These are phyloP conservation scores for Drosophila incognita DNA, from an alignment of 2,888 invertebrate species.

Conservation along the genomic window DNA sequence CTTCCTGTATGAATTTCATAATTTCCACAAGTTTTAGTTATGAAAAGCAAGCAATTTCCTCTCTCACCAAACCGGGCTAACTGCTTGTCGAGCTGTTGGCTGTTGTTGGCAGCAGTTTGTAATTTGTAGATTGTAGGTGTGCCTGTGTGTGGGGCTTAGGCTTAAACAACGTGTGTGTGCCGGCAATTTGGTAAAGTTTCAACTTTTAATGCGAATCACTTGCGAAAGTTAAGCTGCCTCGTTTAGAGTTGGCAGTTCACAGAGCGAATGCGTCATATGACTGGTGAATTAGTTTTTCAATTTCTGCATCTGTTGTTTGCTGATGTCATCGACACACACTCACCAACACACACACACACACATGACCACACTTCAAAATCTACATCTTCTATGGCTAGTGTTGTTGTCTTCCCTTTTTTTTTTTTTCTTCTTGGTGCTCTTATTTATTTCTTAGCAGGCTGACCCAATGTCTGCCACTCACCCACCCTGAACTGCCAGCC, in stretches of 20 bases:
- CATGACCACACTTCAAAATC: slow-evolving; percentile 40
- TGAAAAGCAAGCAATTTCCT: slow-evolving; percentile 83
- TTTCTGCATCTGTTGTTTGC: slow-evolving; percentile 73
- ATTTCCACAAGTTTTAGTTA: slow-evolving; percentile 82
- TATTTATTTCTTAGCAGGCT: slow-evolving; percentile 47
- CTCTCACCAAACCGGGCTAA: slow-evolving; percentile 30
- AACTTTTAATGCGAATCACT: slow-evolving; percentile 75
- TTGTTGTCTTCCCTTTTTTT: slow-evolving; percentile 15
- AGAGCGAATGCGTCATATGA: slow-evolving; percentile 25
- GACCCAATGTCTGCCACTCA: slow-evolving; percentile 57
- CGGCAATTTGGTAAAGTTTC: slow-evolving; percentile 71
- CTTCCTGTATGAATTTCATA: slow-evolving; percentile 85
- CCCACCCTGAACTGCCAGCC: slow-evolving; percentile 7
- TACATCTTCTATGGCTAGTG: slow-evolving; percentile 1
- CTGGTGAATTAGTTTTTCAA: slow-evolving; percentile 67
- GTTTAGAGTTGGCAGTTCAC: slow-evolving; percentile 20
- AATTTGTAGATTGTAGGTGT: slow-evolving; percentile 19
- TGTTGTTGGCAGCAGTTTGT: slow-evolving; percentile 13
- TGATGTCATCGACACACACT: slow-evolving; percentile 71
- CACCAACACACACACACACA: slow-evolving; percentile 21
- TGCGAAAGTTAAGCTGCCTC: slow-evolving; percentile 63
- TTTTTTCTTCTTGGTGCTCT: slow-evolving; percentile 1
- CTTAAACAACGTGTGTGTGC: slow-evolving; percentile 18
- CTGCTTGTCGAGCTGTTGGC: slow-evolving; percentile 15
- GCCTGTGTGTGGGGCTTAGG: slow-evolving; percentile 17